Conservation (phyloP, 2,113 vertebrate genomes). For the Leptosomus discolor region DNA sequence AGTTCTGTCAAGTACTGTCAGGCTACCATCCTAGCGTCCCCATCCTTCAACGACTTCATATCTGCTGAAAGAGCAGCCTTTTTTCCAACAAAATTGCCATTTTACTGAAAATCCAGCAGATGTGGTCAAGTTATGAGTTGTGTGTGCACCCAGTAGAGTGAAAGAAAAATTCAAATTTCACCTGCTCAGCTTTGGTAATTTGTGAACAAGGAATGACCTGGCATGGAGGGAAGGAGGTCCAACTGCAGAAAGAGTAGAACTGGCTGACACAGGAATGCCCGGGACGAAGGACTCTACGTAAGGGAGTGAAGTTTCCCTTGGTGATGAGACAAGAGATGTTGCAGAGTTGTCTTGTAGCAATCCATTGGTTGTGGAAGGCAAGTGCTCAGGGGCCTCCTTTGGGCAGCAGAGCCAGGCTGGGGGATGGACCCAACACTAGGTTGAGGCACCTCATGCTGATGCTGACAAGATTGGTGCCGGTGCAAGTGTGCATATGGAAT, state of each 20-base stretch:
- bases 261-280: neutral
- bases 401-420: neutral
- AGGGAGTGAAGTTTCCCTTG: neutral
- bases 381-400: neutral
- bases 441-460: accelerated
- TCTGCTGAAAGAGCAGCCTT: neutral
- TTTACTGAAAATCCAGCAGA: neutral
- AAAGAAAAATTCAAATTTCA: neutral
- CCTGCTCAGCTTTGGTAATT: neutral
- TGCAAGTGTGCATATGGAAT: accelerated
- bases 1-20: neutral
- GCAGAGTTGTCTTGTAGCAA: neutral
- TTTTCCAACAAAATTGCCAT: neutral
- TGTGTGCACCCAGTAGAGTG: neutral
- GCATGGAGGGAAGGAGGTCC: neutral
- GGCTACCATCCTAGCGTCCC: neutral
- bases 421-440: accelerated
- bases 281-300: neutral
- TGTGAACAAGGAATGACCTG: neutral
- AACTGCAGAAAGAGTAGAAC: accelerated
- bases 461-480: accelerated
- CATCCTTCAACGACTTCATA: neutral
- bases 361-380: accelerated
- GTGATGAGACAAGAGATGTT: neutral
- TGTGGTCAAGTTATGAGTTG: neutral